Evolutionary conservation across 2,113 vertebrate species (phyloP), one percentile per base, ranked within the genome.

Genomic region (Eclectus roratus): DNA sequence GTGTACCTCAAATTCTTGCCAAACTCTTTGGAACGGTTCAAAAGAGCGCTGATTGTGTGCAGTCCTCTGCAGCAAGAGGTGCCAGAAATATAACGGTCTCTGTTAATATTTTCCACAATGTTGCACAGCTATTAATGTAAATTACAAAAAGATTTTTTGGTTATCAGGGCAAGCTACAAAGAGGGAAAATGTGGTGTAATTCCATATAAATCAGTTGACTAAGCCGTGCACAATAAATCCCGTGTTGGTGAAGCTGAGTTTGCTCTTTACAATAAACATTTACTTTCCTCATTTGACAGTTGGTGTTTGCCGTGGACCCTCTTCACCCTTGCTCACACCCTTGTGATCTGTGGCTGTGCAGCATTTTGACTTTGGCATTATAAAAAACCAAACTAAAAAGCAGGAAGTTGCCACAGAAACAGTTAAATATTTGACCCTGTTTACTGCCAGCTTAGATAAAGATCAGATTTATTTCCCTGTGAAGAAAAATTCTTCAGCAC

Each of bases 71-170:
- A 85, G 76, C 46, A 80, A 92, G 91, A 95, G 93, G 83, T 94
- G 96, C 95, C 96, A 97, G 81, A 96, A 96, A 66, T 92, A 93
- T 88, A 87, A 93, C 96, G 83, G 69, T 80, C 87, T 94, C 49
- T 91, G 65, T 96, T 95, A 95, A 97, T 96, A 96, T 93, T 97
- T 97, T 97, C 97, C 97, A 97, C 91, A 92, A 31, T 85, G 94
- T 94, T 94, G 90, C 81, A 83, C 92, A 93, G 84, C 79, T 91
- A 89, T 95, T 96, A 93, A 95, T 95, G 95, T 94, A 94, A 96
- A 97, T 96, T 93, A 69, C 91, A 93, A 96, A 96, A 94, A 85
- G 80, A 83, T 84, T 94, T 91, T 89, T 89, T 94, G 88, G 64
- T 95, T 93, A 97, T 94, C 96, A 71, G 27, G 78, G 58, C 66